Conservation (phyloP, 1,140 invertebrate genomes). For the Bombus sibiricus region DNA sequence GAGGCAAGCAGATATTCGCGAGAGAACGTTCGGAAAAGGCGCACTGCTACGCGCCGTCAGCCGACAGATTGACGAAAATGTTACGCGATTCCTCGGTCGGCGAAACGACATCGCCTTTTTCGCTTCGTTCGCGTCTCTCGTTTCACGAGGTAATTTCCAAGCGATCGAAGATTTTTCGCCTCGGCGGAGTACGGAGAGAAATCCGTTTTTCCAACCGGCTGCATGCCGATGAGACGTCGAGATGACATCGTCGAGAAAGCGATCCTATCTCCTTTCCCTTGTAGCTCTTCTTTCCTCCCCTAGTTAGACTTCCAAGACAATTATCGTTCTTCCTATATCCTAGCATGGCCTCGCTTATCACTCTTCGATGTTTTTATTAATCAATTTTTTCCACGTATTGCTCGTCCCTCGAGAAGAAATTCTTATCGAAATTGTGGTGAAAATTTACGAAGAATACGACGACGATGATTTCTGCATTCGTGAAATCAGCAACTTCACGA, state of each 20-base stretch:
- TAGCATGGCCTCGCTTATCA: not conserved
- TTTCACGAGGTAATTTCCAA: constrained; percentile 32
- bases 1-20: not conserved
- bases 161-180: constrained; percentile 32
- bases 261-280: not conserved
- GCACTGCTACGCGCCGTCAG: not conserved
- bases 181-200: constrained; percentile 6
- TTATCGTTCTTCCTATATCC: constrained; percentile 4
- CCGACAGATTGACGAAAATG: not conserved
- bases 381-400: not conserved
- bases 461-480: not conserved
- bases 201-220: constrained; percentile 45
- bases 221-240: constrained; percentile 49
- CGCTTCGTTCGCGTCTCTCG: not conserved
- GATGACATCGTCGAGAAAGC: constrained; percentile 36
- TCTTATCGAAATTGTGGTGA: not conserved
- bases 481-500: not conserved
- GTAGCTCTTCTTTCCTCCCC: not conserved
- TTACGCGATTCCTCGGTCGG: not conserved
- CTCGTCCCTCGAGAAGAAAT: not conserved
- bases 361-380: not conserved
- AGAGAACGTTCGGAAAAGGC: not conserved
- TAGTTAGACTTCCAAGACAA: constrained; percentile 2
- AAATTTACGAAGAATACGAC: not conserved
- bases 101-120: not conserved